phyloP scores from a whole-genome alignment of 2,888 invertebrate genomes.

The Acanthoscelides obtectus region DNA sequence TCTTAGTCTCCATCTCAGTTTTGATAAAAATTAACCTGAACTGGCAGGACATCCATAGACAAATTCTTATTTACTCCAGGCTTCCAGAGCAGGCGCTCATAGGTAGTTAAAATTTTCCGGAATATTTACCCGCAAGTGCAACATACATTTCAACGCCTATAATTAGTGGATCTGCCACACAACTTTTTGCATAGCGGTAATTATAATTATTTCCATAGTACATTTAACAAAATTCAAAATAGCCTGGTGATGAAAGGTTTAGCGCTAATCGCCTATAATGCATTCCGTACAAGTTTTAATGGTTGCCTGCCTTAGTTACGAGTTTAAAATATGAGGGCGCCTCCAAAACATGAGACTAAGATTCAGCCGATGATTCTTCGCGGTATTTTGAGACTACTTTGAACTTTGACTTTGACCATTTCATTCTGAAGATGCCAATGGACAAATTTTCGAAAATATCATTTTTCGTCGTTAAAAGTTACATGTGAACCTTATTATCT shows the following conservation, averaged over 20 bases:
- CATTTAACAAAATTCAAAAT: not conserved
- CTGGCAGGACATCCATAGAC: not conserved
- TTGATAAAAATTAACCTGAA: not conserved
- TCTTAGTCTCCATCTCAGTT: not conserved
- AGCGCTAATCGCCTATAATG: not conserved
- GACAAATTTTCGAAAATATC: too few relatives aligned
- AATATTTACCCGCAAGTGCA: not conserved
- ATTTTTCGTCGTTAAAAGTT: too few relatives aligned
- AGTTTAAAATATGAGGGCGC: too few relatives aligned
- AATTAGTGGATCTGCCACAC: not conserved
- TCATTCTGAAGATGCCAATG: too few relatives aligned
- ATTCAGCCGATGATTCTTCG: too few relatives aligned
- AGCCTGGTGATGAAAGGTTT: not conserved
- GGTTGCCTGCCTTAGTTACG: too few relatives aligned
- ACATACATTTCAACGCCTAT: not conserved
- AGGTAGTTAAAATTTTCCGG: not conserved
- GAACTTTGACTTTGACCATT: too few relatives aligned
- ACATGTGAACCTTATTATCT: too few relatives aligned
- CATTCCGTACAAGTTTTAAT: too few relatives aligned
- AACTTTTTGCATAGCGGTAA: not conserved
- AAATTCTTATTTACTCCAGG: not conserved
- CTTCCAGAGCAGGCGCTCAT: not conserved
- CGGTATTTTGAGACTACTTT: too few relatives aligned
- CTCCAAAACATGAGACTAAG: too few relatives aligned
- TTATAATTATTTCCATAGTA: not conserved